Evolutionary conservation across 2,797 vertebrate species (phyloP), one percentile per base, ranked within the genome.

Genomic region (Sebastes kiyomatsui): DNA sequence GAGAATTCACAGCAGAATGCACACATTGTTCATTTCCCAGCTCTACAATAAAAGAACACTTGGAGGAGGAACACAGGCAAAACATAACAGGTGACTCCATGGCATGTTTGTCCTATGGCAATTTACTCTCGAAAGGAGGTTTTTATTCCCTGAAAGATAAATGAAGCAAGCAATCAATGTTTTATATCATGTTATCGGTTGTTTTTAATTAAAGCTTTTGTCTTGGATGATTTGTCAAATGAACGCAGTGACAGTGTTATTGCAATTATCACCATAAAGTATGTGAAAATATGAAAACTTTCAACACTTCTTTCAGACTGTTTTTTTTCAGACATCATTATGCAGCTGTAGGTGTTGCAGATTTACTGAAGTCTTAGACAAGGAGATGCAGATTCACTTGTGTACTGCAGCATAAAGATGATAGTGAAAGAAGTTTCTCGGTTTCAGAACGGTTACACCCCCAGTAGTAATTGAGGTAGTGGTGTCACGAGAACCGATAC

Each of bases 21-120:
- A 59, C 85, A 75, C 76, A 79, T 81, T 87, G 77, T 88, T 92
- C 69, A 77, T 88, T 87, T 87, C 66, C 56, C 82, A 72, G 66
- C 67, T 73, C 42, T 67, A 56, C 60, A 84, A 72, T 72, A 72
- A 85, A 72, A 81, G 56, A 83, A 55, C 70, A 61, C 58, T 87
- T 81, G 80, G 85, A 69, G 66, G 60, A 87, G 79, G 42, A 89
- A 75, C 72, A 52, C 77, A 77, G 56, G 69, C 42, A 73, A 81
- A 82, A 88, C 78, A 84, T 72, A 67, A 65, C 75, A 52, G 54
- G 74, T 28, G 73, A 82, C 68, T 85, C 32, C 23, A 14, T 85
- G 67, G 72, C 64, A 75, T 80, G 30, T 70, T 38, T 61, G 71
- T 76, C 69, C 49, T 67, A 8, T 69, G 68, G 72, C 67, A 73